These are phyloP conservation scores for Patella ulyssiponensis DNA, from an alignment of 2,888 invertebrate species.

Conservation along the genomic window DNA sequence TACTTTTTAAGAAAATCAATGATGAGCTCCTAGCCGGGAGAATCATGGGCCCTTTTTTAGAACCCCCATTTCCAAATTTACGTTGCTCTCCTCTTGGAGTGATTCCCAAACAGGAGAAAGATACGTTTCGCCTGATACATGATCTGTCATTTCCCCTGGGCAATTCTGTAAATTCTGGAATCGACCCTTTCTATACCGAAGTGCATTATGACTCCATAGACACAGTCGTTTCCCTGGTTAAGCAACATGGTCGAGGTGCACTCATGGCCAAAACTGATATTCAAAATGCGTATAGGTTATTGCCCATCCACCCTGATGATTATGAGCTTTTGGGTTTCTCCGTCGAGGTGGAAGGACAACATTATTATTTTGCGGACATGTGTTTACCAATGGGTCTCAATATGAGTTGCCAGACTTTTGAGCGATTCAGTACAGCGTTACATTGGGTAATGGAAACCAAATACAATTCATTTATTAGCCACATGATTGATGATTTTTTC, in stretches of 20 bases:
- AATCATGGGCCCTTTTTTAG: too few relatives aligned
- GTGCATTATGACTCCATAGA: background rate
- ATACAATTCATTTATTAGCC: background rate
- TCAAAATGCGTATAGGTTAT: background rate
- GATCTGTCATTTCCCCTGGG: background rate
- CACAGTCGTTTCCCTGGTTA: background rate
- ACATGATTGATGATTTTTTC: background rate
- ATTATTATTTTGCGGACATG: background rate
- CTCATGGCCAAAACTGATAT: background rate
- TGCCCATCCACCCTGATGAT: background rate
- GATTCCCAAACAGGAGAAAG: background rate
- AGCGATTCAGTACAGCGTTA: constrained; percentile 12
- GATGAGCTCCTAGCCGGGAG: background rate
- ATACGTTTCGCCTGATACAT: background rate
- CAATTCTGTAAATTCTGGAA: background rate
- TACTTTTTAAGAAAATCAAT: background rate
- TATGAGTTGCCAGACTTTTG: background rate
- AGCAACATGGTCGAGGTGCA: background rate
- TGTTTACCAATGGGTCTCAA: constrained; percentile 14
- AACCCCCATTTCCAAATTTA: background rate
- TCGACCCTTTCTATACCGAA: background rate
- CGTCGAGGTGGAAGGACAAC: background rate
- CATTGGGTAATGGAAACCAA: constrained; percentile 3
- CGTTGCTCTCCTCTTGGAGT: background rate
- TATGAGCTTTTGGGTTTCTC: background rate